These are phyloP conservation scores for Pseudomugil gertrudae DNA, from an alignment of 2,797 vertebrate genomes.

Conservation along the genomic window DNA sequence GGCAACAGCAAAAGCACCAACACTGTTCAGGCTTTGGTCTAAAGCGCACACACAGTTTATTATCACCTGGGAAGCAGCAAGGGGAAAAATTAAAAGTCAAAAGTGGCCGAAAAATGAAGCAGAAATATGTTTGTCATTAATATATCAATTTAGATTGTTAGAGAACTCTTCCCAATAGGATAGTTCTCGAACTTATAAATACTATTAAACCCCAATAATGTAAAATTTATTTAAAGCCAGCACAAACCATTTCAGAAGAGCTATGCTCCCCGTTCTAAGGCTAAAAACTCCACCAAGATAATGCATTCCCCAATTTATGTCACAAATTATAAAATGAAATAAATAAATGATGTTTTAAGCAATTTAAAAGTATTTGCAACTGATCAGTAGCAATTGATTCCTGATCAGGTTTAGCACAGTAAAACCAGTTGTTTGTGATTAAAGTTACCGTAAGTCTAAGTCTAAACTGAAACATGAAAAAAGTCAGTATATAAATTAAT, in stretches of 20 bases:
- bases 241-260: background rate
- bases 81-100: background rate
- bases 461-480: too few relatives aligned
- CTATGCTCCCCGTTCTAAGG: background rate
- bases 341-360: background rate
- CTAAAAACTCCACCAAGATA: background rate
- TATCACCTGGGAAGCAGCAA: constrained; percentile 80
- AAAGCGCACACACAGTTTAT: constrained; percentile 96
- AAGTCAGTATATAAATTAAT: background rate
- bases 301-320: background rate
- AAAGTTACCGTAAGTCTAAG: too few relatives aligned
- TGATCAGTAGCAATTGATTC: background rate
- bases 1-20: constrained; percentile 87
- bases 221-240: background rate
- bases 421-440: too few relatives aligned
- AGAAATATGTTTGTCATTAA: background rate
- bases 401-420: too few relatives aligned
- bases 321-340: background rate
- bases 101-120: background rate
- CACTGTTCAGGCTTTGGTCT: constrained; percentile 89
- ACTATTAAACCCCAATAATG: background rate
- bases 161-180: background rate
- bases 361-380: background rate
- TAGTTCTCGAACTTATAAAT: background rate
- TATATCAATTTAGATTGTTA: background rate